Percentiles rank a stretch among this genome's conserved stretches.
Evolutionary conservation across 2,113 vertebrate genomes (phyloP).

Genomic region (Dromaius novaehollandiae): DNA sequence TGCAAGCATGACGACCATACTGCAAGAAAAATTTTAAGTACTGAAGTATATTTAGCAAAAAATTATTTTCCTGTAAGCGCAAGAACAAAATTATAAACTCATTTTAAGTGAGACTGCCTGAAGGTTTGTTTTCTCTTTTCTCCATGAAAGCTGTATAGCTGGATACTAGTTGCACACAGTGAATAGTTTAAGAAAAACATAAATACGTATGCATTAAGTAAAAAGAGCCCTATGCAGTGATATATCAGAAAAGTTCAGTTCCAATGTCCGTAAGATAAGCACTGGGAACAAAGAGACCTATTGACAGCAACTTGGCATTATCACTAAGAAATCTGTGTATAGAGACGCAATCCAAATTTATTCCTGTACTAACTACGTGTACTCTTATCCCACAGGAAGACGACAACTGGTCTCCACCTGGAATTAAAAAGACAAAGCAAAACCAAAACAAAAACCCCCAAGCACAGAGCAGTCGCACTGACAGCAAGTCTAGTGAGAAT

Average conservation of each 20-base stretch:
- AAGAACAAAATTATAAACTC: background rate
- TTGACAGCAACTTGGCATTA: background rate
- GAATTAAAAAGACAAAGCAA: background rate
- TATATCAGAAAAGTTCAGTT: background rate
- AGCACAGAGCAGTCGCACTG: background rate
- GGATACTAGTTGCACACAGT: background rate
- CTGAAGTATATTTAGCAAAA: background rate
- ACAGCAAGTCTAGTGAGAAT: background rate
- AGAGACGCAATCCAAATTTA: background rate
- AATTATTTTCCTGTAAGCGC: background rate
- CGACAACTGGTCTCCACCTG: background rate
- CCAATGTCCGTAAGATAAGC: background rate
- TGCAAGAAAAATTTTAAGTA: background rate
- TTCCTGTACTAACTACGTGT: background rate
- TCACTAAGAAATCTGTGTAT: background rate
- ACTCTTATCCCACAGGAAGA: background rate
- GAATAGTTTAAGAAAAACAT: background rate
- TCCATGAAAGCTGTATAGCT: background rate
- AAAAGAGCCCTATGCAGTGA: background rate
- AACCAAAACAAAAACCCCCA: background rate
- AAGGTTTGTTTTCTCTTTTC: background rate
- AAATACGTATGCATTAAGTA: fast-evolving
- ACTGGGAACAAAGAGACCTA: background rate
- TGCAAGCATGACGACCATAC: background rate
- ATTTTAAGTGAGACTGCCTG: background rate